Conservation (phyloP, 2,797 vertebrate genomes). For the Sphenodon punctatus region DNA sequence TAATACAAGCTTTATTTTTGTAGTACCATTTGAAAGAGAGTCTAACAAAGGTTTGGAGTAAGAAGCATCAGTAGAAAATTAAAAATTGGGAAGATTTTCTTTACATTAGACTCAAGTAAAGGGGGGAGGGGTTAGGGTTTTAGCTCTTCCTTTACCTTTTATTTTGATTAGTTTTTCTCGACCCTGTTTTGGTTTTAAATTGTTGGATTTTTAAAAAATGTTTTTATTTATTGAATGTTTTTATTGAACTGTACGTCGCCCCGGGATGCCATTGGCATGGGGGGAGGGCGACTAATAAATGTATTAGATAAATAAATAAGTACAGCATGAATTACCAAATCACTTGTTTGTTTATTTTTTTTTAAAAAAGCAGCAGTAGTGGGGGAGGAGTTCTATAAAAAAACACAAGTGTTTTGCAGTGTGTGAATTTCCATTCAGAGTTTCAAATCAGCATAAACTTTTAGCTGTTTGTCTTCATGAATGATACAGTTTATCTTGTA, state of each 20-base stretch:
- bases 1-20: slow-evolving; percentile 9
- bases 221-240: too few species aligned
- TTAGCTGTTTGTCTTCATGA: not conserved
- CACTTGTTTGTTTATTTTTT: slow-evolving; percentile 7
- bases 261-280: too few species aligned
- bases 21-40: slow-evolving; percentile 15
- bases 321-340: slow-evolving; percentile 27
- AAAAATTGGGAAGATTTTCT: not conserved
- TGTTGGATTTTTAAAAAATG: too few species aligned
- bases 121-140: too few species aligned
- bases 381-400: too few species aligned
- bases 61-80: slow-evolving; percentile 45
- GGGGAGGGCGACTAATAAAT: too few species aligned
- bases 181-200: too few species aligned
- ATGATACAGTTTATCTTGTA: not conserved
- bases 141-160: too few species aligned
- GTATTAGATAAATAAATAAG: too few species aligned
- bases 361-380: too few species aligned
- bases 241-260: too few species aligned
- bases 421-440: slow-evolving; percentile 17
- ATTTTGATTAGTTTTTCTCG: too few species aligned
- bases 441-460: slow-evolving; percentile 1
- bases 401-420: slow-evolving; percentile 10
- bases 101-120: not conserved
- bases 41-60: slow-evolving; percentile 49